These are phyloP conservation scores for Trachelus iudaicus DNA, from an alignment of 2,888 invertebrate species.

Conservation along the genomic window DNA sequence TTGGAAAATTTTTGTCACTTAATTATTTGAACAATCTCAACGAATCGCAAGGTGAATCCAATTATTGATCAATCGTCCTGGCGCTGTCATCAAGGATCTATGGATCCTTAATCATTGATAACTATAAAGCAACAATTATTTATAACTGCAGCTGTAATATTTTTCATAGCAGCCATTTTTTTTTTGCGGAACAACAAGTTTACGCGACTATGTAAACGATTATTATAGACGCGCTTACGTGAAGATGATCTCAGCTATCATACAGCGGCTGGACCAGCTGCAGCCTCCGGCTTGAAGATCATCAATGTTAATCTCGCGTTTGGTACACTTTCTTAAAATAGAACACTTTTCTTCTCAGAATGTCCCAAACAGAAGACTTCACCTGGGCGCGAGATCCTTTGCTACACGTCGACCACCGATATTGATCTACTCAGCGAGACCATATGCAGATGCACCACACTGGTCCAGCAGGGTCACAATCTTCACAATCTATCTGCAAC, in stretches of 20 bases:
- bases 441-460: constrained; percentile 58
- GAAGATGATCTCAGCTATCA: constrained; percentile 42
- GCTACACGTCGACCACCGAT: constrained; percentile 54
- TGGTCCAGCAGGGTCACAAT: constrained; percentile 59
- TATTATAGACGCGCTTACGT: constrained; percentile 37
- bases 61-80: too few species aligned
- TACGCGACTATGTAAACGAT: constrained; percentile 46
- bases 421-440: constrained; percentile 43
- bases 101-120: too few species aligned
- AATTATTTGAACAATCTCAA: too few species aligned
- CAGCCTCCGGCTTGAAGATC: too few species aligned
- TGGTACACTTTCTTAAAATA: too few species aligned
- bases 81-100: too few species aligned
- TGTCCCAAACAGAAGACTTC: constrained; percentile 53
- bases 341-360: constrained; percentile 41
- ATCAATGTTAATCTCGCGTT: too few species aligned
- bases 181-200: constrained; percentile 18
- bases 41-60: too few species aligned
- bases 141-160: neutral
- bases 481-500: constrained; percentile 51
- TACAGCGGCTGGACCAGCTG: neutral
- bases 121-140: too few species aligned
- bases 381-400: constrained; percentile 57
- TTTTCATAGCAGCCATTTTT: constrained; percentile 21
- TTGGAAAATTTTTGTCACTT: too few species aligned